Base-by-base conservation (phyloP, 35 echinoderm and acorn worm genomes). In the Nesometra sesokonis region DNA sequence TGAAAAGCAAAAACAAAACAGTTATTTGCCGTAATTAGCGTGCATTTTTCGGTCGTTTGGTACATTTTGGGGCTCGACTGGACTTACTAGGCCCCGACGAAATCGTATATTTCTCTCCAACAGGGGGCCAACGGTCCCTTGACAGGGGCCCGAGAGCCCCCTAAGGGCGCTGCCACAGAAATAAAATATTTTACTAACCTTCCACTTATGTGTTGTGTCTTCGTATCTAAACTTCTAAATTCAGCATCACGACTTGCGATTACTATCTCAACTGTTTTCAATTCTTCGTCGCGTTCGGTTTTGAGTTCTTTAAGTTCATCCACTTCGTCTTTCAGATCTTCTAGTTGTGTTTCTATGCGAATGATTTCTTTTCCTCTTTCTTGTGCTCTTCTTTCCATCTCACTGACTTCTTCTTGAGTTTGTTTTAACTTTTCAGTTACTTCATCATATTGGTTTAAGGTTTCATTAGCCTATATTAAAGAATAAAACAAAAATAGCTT, bases 381-480 rank as follows among this genome's bases (percentile, higher is more conserved):
- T 32, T 90, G 76, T 13, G 91, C 88, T 31, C 94, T 57, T 77
- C 77, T 90, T 78, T 97, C 94, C 0, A 97, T 78, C 57, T 97
- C 94, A 13, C 36, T 33, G 0, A 78, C 77, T 30, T 97, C 94
- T 67, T 97, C 88, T 23, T 88, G 33, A 13, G 88, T 80, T 27
- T 84, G 77, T 32, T 35, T 87, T 29, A 97, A 78, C 31, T 89
- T 93, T 5, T 77, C 32, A 29, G 32, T 43, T 30, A 80, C 91
- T 13, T 97, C 82, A 43, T 93, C 88, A 40, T 91, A 97, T 0
- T 85, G 81, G 32, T 35, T 33, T 0, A 97, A 35, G 4, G 89
- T 92, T 38, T 84, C 89, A 32, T 86, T 82, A 29, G 88, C 88
- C 94, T 93, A 34, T 32, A 67, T 77, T 27, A 33, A 91, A 27